These are phyloP conservation scores for Pemphigus obesinymphae DNA, from an alignment of 1,140 invertebrate genomes.

Conservation along the genomic window DNA sequence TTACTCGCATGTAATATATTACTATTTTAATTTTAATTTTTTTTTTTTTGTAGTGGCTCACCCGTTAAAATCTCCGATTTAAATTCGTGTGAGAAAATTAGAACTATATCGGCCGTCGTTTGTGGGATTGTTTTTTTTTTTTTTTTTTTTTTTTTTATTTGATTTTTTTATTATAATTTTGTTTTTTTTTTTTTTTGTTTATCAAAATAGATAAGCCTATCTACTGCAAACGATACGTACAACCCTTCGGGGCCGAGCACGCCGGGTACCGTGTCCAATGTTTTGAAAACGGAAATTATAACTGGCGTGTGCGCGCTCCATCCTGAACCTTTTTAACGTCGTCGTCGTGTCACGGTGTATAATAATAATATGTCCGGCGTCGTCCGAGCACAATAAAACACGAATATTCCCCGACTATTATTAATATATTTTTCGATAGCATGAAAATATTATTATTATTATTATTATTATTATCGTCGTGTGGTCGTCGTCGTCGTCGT, in stretches of 20 bases:
- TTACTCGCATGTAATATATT: background rate
- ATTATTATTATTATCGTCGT: background rate
- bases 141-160: no score
- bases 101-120: background rate
- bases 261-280: background rate
- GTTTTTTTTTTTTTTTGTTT: no score
- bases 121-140: background rate
- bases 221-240: background rate
- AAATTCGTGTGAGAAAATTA: conserved; percentile 5
- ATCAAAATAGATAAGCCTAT: background rate
- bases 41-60: background rate
- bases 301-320: no score
- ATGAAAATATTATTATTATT: background rate
- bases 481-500: background rate
- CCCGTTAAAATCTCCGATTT: background rate
- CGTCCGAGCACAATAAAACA: no score
- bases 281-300: background rate
- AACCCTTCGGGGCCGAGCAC: background rate
- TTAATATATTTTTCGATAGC: no score
- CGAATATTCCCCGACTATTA: no score
- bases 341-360: no score
- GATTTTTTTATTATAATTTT: no score
- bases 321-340: no score
- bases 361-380: no score
- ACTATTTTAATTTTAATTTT: background rate